Base-by-base conservation (phyloP, 2,888 invertebrate species). In the Priocnemis perturbator region DNA sequence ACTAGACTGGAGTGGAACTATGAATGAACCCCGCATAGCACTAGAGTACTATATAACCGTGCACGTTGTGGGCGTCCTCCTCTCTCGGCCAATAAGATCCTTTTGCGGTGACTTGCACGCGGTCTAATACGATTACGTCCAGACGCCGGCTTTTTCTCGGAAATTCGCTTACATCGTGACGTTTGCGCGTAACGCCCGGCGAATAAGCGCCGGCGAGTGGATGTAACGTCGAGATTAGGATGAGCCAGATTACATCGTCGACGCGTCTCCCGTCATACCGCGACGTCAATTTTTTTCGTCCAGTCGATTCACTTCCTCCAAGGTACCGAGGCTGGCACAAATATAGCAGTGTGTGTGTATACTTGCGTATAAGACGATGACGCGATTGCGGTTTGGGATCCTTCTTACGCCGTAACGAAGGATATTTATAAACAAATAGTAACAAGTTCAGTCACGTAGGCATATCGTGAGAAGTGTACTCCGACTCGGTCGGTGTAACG, bases 21-120 rank as follows among this genome's bases (percentile, higher is more conserved):
- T 87, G 87, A 87, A 87, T 87, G 87, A 87, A 81, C 80, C 82
- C 44, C 78, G 79, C 81, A 76, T 83, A 83, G 84, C 78, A 82
- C 79, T 78, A 79, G 81, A 81, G 83, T 85, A 82, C 82, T 84
- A 87, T 87, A 86, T 86, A 87, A 85, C 82, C 79, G 83, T 79
- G 82, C 77, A 82, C 77, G 76, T 83, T 82, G 87, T 87, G 85
- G 87, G 87, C 87, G 87, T 85, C 79, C 80, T 82, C 82, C 68
- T 63, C 64, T 78, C 79, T 78, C 82, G 67, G 79, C 86, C 87
- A 87, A 87, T 87, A 79, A 74, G 81, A 78, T 67, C 59, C 64
- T 50, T 57, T 61, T 64, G 67, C 71, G 69, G 69, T 69, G 74
- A 78, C 76, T 76, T 78, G 74, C 71, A 76, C 70, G 69, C 69